phyloP scores from a whole-genome alignment of 1,140 invertebrate genomes.

The Maniola jurtina region DNA sequence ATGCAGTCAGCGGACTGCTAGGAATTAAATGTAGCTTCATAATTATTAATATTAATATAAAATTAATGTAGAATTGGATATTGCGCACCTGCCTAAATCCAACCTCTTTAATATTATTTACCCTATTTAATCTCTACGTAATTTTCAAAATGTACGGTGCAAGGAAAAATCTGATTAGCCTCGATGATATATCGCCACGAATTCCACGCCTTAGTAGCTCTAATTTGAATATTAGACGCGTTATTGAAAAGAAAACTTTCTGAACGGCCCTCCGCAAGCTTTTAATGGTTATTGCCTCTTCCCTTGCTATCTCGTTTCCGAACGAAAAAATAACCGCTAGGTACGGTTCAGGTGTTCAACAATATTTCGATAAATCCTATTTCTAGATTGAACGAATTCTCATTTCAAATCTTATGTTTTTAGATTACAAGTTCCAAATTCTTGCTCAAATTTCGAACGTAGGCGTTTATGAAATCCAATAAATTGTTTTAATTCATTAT shows the following conservation, averaged over 20 bases:
- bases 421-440: neutral
- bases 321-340: conserved; percentile 48
- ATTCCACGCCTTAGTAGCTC: conserved; percentile 65
- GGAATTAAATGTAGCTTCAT: too few species aligned
- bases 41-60: too few species aligned
- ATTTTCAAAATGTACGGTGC: conserved; percentile 53
- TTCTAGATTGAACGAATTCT: conserved; percentile 9
- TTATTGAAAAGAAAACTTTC: conserved; percentile 77
- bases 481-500: conserved; percentile 10
- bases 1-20: too few species aligned
- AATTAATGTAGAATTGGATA: too few species aligned
- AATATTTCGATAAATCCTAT: conserved; percentile 32
- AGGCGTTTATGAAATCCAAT: conserved; percentile 8
- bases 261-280: conserved; percentile 62
- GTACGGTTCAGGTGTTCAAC: conserved; percentile 60
- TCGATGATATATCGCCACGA: conserved; percentile 71
- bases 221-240: conserved; percentile 78
- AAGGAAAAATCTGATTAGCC: conserved; percentile 75
- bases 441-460: conserved; percentile 12
- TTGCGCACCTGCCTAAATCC: neutral
- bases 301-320: conserved; percentile 61
- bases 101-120: conserved; percentile 20
- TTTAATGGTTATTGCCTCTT: conserved; percentile 76
- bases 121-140: conserved; percentile 54
- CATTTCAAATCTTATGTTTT: conserved; percentile 11